Evolutionary conservation across 2,888 invertebrate species (phyloP).

Genomic region (Sthenelais limicola): DNA sequence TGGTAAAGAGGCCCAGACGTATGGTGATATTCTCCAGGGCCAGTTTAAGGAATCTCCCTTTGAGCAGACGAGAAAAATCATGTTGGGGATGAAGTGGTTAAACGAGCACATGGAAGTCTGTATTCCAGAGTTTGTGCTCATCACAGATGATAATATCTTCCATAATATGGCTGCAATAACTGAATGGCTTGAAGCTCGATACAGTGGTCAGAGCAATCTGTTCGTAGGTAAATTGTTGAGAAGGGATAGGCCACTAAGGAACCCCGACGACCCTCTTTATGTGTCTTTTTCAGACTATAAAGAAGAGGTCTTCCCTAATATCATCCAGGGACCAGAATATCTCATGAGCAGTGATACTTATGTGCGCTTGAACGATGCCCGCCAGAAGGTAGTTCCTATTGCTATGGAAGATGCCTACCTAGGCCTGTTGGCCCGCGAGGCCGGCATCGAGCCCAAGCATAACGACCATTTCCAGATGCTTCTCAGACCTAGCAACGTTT

Average conservation of each 20-base stretch:
- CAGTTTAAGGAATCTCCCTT: conserved; percentile 49
- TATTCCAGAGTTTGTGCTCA: conserved; percentile 48
- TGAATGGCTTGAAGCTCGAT: conserved; percentile 47
- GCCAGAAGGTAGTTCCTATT: conserved; percentile 44
- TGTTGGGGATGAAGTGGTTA: conserved; percentile 49
- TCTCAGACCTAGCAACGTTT: conserved; percentile 40
- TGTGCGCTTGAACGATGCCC: conserved; percentile 25
- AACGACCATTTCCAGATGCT: conserved; percentile 53
- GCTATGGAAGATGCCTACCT: conserved; percentile 54
- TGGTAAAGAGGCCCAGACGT: conserved; percentile 4
- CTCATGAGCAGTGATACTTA: conserved; percentile 49
- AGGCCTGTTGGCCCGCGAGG: conserved; percentile 49
- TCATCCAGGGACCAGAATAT: conserved; percentile 53
- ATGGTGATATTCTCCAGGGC: conserved; percentile 45
- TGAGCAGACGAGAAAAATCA: conserved; percentile 51
- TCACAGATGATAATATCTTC: conserved; percentile 51
- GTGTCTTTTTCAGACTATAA: conserved; percentile 45
- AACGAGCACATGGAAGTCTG: conserved; percentile 40
- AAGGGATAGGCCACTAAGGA: conserved; percentile 50
- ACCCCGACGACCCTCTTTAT: conserved; percentile 47
- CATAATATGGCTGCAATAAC: conserved; percentile 51
- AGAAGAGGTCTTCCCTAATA: conserved; percentile 49
- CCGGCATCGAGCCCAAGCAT: conserved; percentile 47
- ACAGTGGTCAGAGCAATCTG: conserved; percentile 19
- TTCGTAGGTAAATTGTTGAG: conserved; percentile 51